Conservation (phyloP, 2,797 vertebrate genomes). For the Apogon hyalosoma region DNA sequence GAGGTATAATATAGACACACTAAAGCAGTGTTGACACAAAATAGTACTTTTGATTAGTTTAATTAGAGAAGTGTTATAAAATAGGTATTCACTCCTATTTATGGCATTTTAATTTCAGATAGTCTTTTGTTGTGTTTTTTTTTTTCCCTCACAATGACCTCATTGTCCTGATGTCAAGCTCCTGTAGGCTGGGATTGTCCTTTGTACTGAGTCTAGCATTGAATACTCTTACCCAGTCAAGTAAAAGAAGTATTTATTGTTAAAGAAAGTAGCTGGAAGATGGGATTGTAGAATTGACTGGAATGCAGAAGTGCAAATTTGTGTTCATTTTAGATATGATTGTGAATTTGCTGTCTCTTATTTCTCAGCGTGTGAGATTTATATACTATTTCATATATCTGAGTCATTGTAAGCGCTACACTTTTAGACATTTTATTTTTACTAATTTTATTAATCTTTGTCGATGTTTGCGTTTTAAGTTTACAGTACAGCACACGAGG, state of each 20-base stretch:
- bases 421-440: not conserved
- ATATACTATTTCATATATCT: not conserved
- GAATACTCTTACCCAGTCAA: not conserved
- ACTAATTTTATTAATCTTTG: slow-evolving; percentile 2
- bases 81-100: not conserved
- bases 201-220: slow-evolving; percentile 5
- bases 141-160: slow-evolving; percentile 21
- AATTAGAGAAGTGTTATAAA: not conserved
- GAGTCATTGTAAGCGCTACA: not conserved
- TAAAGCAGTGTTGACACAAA: not conserved
- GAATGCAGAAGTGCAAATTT: not conserved
- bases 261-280: not conserved
- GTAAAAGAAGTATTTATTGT: not conserved
- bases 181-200: slow-evolving; percentile 21
- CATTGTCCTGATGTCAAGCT: slow-evolving; percentile 14
- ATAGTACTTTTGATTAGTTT: not conserved
- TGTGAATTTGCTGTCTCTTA: not conserved
- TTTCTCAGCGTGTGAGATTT: not conserved
- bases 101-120: not conserved
- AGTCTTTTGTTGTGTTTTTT: not conserved
- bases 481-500: not conserved
- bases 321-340: not conserved
- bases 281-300: not conserved
- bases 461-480: not conserved
- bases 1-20: slow-evolving; percentile 1